Evolutionary conservation across 2,888 invertebrate genomes (phyloP), one percentile per base, ranked within the genome.

Genomic region (Drepana falcataria): DNA sequence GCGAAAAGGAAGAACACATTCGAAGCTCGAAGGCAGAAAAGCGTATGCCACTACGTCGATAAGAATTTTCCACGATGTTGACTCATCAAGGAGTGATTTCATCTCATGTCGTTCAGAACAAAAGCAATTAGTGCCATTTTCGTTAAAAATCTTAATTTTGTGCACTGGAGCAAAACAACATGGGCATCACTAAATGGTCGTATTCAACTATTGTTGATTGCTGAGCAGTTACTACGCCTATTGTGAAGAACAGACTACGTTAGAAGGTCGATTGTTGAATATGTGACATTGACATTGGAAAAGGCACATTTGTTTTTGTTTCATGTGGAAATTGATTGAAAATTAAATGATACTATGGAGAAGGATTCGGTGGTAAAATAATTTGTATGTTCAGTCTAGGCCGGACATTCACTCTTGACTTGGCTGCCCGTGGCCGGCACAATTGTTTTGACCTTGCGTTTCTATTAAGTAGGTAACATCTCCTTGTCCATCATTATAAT

Each of bases 371-470:
- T 21, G 21, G 21, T 21, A 21, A 21, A 21, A 21, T 21, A 21
- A 21, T 21, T 21, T 21, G 21, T 21, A 21, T 0, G 0, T 21
- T 21, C 21, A 21, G 21, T 21, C 21, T 21, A 21, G 21, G 21
- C 21, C 21, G 21, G 21, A 21, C 21, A 21, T 21, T 21, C 40
- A 51, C 40, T 33, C 3, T 44, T 6, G 44, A 44, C 44, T 44
- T 9, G 35, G 52, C 35, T 53, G 48, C 51, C 77, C 75, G 73
- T 74, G 73, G 75, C 69, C 73, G 66, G 63, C 68, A 74, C 81
- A 83, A 88, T 87, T 85, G 77, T 71, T 85, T 80, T 74, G 78
- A 72, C 87, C 87, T 87, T 87, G 87, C 82, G 72, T 72, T 77
- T 83, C 78, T 69, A 82, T 85, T 83, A 73, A 74, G 60, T 65